A percentile compares a stretch with the other conserved stretches of the same genome.
Conservation (phyloP, 2,113 vertebrate species). For the Oreochromis aureus region DNA sequence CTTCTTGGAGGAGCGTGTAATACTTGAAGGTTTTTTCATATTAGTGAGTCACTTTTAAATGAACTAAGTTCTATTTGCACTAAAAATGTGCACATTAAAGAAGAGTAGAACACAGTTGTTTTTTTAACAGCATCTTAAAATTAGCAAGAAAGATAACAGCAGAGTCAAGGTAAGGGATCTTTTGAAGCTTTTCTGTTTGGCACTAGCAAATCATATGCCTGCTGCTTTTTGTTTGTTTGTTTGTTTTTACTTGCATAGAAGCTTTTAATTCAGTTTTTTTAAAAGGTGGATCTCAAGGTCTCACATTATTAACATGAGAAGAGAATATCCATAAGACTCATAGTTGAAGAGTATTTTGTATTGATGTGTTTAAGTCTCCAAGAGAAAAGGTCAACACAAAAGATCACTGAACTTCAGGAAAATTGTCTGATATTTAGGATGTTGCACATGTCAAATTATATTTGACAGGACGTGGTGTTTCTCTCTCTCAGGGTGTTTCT, state of each 20-base stretch:
- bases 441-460: neutral
- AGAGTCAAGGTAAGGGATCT: neutral
- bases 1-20: neutral
- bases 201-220: neutral
- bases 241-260: neutral
- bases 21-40: neutral
- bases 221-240: neutral
- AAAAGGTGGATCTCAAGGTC: neutral
- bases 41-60: neutral
- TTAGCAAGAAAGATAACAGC: neutral
- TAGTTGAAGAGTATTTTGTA: neutral
- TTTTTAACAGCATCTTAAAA: neutral
- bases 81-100: neutral
- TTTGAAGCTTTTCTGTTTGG: neutral
- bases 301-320: neutral
- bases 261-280: neutral
- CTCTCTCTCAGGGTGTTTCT: neutral
- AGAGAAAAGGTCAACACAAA: constrained; percentile 9
- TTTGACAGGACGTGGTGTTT: neutral
- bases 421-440: constrained; percentile 7
- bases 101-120: neutral
- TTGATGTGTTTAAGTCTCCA: neutral
- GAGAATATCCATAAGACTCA: neutral
- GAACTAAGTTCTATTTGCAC: neutral
- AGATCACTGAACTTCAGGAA: neutral